These are phyloP conservation scores for Amorpha juglandis DNA, from an alignment of 2,888 invertebrate species.

Conservation along the genomic window DNA sequence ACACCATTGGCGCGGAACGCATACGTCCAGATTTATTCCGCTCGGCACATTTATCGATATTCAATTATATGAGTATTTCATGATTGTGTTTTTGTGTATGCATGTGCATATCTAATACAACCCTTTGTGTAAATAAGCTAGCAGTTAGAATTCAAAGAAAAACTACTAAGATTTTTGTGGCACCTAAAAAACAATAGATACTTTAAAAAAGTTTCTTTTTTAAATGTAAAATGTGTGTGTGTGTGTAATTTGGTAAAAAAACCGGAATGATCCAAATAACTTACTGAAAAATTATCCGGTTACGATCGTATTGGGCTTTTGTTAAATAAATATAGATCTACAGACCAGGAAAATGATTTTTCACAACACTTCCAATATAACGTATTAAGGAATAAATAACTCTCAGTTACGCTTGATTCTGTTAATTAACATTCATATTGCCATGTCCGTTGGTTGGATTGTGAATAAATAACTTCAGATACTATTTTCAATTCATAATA, in stretches of 20 bases:
- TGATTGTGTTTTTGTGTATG: neutral
- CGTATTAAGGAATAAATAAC: slow-evolving; percentile 10
- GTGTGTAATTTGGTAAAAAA: no score
- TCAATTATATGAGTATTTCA: slow-evolving; percentile 26
- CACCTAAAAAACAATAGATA: no score
- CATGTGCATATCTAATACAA: neutral
- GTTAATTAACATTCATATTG: slow-evolving; percentile 18
- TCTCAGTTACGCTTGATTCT: slow-evolving; percentile 15
- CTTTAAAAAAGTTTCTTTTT: no score
- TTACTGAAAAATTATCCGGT: no score
- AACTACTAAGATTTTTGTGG: neutral
- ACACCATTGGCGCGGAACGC: slow-evolving; percentile 65
- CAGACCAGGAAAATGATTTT: slow-evolving; percentile 15
- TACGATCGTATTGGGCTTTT: neutral
- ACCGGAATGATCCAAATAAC: no score
- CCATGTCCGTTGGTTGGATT: neutral
- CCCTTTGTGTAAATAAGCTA: no score
- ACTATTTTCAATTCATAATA: neutral
- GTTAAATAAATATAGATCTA: neutral
- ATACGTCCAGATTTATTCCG: slow-evolving; percentile 42
- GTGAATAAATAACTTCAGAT: neutral
- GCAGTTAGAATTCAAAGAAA: neutral
- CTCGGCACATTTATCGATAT: slow-evolving; percentile 25
- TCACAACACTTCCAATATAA: neutral
- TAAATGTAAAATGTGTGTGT: no score